phyloP scores from a whole-genome alignment of 2,888 invertebrate genomes.

The Aplocera efformata region DNA sequence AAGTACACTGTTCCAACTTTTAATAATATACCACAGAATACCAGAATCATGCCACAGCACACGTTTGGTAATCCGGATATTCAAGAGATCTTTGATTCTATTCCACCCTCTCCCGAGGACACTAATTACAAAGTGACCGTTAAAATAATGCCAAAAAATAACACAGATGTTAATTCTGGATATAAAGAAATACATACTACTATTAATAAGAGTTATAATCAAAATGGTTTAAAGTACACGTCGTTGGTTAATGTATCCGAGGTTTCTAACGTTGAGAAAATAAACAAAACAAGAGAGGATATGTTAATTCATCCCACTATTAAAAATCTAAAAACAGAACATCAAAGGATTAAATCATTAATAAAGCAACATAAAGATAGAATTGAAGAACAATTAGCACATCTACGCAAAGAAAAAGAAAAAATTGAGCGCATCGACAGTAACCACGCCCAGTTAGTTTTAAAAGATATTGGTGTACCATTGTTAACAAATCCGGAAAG shows the following conservation, averaged over 20 bases:
- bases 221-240: constrained; percentile 54
- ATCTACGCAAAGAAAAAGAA: constrained; percentile 46
- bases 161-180: constrained; percentile 39
- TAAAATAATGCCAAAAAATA: constrained; percentile 61
- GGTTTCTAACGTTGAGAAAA: constrained; percentile 56
- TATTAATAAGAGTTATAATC: constrained; percentile 64
- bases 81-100: constrained; percentile 36
- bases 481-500: constrained; percentile 25
- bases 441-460: constrained; percentile 9
- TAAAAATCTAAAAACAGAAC: constrained; percentile 36
- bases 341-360: constrained; percentile 43
- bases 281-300: constrained; percentile 34
- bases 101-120: constrained; percentile 32
- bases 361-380: constrained; percentile 48
- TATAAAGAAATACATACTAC: constrained; percentile 67
- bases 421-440: constrained; percentile 36
- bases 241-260: constrained; percentile 64
- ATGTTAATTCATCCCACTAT: constrained; percentile 8
- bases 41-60: not conserved
- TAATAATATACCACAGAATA: not conserved
- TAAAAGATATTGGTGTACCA: constrained; percentile 24
- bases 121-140: constrained; percentile 57
- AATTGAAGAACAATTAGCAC: constrained; percentile 49
- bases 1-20: too few relatives aligned
- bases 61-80: constrained; percentile 26